Evolutionary conservation across 2,888 invertebrate species (phyloP), one percentile per base, ranked within the genome.

Genomic region (Coronaproctus castanopsis): DNA sequence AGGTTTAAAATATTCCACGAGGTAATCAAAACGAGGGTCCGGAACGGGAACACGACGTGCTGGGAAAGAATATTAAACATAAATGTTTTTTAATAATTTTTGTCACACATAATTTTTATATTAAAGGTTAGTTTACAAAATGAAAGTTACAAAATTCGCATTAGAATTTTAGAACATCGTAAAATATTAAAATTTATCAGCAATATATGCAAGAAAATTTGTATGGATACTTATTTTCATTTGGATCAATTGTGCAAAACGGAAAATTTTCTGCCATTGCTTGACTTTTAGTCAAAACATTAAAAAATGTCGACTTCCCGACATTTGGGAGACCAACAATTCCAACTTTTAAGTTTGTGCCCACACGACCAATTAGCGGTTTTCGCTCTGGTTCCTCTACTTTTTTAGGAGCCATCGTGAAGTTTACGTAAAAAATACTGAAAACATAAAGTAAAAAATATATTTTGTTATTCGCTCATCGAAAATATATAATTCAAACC

Each of bases 201-300:
- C n/a, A n/a, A n/a, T n/a, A n/a, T n/a, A n/a, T n/a, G n/a, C n/a
- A n/a, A n/a, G n/a, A n/a, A n/a, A n/a, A n/a, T n/a, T n/a, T n/a
- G n/a, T n/a, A n/a, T n/a, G n/a, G 64, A 82, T 85, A 91, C 92
- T 92, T 89, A 93, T 91, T 96, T 82, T 98, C 97, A 88, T 97
- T 97, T 55, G 98, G 98, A 76, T 98, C 96, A 72, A 99, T 98
- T 73, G 98, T 99, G 78, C 98, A 99, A 79, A 98, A 98, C 1
- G 98, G 97, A 71, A 97, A 98, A 73, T 98, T 98, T 72, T 97
- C 98, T 57, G 98, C 98, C 59, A 93, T 85, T 3, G 92, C 97
- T 69, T 88, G 85, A 71, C 95, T 95, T 73, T 97, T 93, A 24
- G 98, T 99, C 64, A 99, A 76, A 22, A 97, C 95, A 75, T 99